Base-by-base conservation (phyloP, 2,888 invertebrate species). In the Eupithecia exiguata region DNA sequence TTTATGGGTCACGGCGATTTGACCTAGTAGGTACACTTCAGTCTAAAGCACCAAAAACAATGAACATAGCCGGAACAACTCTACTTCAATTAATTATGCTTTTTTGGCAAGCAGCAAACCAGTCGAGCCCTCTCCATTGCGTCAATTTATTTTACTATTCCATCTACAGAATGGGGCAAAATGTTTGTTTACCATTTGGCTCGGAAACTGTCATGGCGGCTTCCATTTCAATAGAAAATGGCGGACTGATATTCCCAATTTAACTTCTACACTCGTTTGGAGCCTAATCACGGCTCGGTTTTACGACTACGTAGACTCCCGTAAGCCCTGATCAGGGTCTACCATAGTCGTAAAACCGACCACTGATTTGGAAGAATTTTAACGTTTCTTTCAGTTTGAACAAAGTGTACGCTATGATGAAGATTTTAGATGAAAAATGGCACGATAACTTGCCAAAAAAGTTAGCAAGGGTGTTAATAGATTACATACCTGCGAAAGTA, bases 41-140 rank as follows among this genome's bases (percentile, higher is more conserved):
- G 40, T 40, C 7, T 62, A 62, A 62, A 62, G 66, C 38, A 21
- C 38, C 25, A 66, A 66, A 40, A 66, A 66, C 66, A 66, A 66
- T 66, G 38, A 40, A 14, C 14, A 38, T 40, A n/a, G 40, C 18
- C 35, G 18, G 18, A 62, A 62, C 30, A 66, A 38, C 40, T 65
- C 66, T 14, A 40, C 66, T 66, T 25, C 66, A 66, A 66, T 66
- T 66, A 40, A 66, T 66, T 66, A 66, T 40, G 40, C 43, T 35
- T 40, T 66, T 66, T 66, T 66, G 66, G 66, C 65, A 65, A n/a
- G 65, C 21, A 21, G 12, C 21, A 40, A 43, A 40, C 40, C 14
- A 62, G 66, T 43, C 21, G 14, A 40, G 40, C 16, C 21, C 63
- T 62, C 62, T 66, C 21, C 38, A 66, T 66, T 40, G 40, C 21